phyloP scores from a whole-genome alignment of 2,888 invertebrate genomes.

The Arenicola marina region DNA sequence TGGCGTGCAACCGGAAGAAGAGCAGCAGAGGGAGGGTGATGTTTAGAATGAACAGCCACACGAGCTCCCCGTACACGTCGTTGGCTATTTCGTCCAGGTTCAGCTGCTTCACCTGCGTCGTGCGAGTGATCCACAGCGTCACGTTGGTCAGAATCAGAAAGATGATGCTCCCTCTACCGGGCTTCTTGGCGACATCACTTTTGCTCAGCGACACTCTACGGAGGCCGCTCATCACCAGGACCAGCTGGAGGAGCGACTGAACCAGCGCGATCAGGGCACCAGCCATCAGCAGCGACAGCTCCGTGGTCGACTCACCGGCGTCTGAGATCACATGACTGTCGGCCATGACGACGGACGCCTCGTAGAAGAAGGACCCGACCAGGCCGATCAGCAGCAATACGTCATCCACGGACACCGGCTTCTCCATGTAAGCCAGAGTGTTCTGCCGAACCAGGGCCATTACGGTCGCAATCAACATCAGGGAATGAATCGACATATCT shows the following conservation, averaged over 20 bases:
- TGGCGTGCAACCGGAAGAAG: slow-evolving; percentile 59
- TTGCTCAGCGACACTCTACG: slow-evolving; percentile 21
- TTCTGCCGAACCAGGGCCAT: slow-evolving; percentile 38
- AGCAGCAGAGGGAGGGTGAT: slow-evolving; percentile 69
- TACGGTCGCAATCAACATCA: slow-evolving; percentile 44
- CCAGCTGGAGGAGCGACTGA: slow-evolving; percentile 46
- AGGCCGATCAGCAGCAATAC: slow-evolving; percentile 89
- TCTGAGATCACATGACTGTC: slow-evolving; percentile 32
- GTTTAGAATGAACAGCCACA: slow-evolving; percentile 71
- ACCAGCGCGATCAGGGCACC: slow-evolving; percentile 41
- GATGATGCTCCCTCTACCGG: slow-evolving; percentile 68
- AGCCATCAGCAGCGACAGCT: slow-evolving; percentile 34
- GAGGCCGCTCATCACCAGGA: slow-evolving; percentile 40
- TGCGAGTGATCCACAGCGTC: slow-evolving; percentile 71
- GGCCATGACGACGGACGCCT: slow-evolving; percentile 51
- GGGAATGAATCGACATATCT: slow-evolving; percentile 38
- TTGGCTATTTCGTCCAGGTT: slow-evolving; percentile 37
- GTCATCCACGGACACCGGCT: slow-evolving; percentile 61
- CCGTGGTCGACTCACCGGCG: background rate
- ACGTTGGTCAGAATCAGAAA: slow-evolving; percentile 70
- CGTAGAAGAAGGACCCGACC: slow-evolving; percentile 81
- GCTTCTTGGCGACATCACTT: slow-evolving; percentile 53
- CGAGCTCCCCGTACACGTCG: slow-evolving; percentile 67
- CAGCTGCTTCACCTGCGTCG: slow-evolving; percentile 63
- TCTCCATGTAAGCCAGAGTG: slow-evolving; percentile 28